phyloP scores from a whole-genome alignment of 1,140 invertebrate genomes.

The Caerostris darwini region DNA sequence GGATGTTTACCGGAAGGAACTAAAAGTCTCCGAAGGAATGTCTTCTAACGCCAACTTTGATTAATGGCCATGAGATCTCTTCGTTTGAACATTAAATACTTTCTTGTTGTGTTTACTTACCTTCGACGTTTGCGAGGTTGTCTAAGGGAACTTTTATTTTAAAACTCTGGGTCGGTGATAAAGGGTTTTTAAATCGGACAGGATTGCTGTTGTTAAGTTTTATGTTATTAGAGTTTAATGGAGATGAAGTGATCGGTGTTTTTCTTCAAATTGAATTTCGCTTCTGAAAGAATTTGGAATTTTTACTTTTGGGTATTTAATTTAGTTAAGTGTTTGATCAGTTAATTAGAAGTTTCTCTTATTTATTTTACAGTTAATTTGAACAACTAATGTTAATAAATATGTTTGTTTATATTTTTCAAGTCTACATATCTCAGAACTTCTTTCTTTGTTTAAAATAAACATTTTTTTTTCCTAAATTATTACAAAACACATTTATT shows the following conservation, averaged over 20 bases:
- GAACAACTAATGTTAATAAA: too few relatives aligned
- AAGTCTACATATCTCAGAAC: too few relatives aligned
- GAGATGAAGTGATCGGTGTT: neutral
- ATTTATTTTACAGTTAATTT: too few relatives aligned
- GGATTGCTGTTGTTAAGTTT: neutral
- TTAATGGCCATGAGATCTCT: constrained; percentile 41
- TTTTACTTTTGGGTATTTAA: neutral
- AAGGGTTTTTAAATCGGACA: neutral
- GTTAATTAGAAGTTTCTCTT: neutral
- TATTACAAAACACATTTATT: too few relatives aligned
- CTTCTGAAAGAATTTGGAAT: neutral
- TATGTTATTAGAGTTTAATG: constrained; percentile 18
- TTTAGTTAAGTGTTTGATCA: neutral
- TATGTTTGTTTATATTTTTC: too few relatives aligned
- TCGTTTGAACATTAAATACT: constrained; percentile 48
- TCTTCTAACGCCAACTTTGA: constrained; percentile 47
- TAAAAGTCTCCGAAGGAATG: neutral
- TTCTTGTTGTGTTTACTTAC: constrained; percentile 43
- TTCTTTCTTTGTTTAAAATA: too few relatives aligned
- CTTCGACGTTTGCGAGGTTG: neutral
- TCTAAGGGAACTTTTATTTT: neutral
- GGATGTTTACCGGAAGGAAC: constrained; percentile 34
- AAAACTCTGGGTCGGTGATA: neutral
- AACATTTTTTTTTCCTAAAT: too few relatives aligned
- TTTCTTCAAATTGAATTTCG: neutral